These are phyloP conservation scores for Dipodomys ordii DNA, from an alignment of 2,113 vertebrate species.

Conservation along the genomic window DNA sequence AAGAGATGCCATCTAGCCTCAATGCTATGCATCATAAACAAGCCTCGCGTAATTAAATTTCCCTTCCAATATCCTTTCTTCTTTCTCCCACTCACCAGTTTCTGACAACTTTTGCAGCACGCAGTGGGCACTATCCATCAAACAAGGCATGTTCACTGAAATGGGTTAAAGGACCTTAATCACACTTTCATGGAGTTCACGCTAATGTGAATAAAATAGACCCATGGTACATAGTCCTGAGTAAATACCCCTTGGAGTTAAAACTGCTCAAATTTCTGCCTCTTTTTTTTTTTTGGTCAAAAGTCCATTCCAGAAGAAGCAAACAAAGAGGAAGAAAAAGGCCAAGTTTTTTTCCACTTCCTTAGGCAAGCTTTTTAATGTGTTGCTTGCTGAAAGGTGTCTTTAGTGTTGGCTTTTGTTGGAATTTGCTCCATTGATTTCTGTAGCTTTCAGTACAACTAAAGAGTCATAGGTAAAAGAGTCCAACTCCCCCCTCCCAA, in stretches of 20 bases:
- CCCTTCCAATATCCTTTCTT: conserved; percentile 74
- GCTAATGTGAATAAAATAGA: not conserved
- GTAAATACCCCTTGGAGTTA: not conserved
- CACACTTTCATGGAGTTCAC: not conserved
- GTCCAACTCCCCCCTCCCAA: not conserved
- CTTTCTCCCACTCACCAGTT: conserved; percentile 67
- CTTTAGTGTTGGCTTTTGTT: conserved; percentile 10
- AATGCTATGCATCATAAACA: conserved; percentile 37
- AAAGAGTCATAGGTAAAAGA: conserved; percentile 40
- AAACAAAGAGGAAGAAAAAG: not conserved
- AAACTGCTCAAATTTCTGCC: conserved; percentile 24
- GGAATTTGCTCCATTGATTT: conserved; percentile 55
- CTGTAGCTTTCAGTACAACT: conserved; percentile 4
- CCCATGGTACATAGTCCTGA: not conserved
- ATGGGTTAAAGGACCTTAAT: conserved; percentile 11
- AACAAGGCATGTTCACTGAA: conserved; percentile 70
- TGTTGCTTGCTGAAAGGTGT: conserved; percentile 47
- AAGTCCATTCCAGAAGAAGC: not conserved
- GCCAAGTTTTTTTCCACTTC: conserved; percentile 8
- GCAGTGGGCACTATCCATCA: conserved; percentile 77
- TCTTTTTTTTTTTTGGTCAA: conserved; percentile 18
- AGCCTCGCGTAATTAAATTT: conserved; percentile 78
- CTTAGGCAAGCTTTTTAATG: conserved; percentile 25
- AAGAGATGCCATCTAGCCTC: not conserved
- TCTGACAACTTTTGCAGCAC: conserved; percentile 61